phyloP scores from a whole-genome alignment of 2,797 vertebrate genomes.

The Psittacula echo region DNA sequence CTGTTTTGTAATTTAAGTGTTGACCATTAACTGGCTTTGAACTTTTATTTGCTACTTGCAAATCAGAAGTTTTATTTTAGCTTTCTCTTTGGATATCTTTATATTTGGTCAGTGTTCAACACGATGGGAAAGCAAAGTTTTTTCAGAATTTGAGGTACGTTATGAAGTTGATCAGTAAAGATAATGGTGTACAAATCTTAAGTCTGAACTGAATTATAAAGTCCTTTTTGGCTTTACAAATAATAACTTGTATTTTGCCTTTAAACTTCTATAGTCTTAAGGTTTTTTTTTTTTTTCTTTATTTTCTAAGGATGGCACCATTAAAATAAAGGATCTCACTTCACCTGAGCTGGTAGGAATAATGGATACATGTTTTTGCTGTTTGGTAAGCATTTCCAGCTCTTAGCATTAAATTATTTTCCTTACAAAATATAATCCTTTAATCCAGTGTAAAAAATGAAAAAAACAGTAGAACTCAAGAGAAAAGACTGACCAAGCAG shows the following conservation, averaged over 20 bases:
- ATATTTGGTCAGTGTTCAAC: neutral
- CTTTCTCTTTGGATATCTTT: neutral
- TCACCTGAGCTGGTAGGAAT: constrained; percentile 95
- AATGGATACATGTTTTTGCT: constrained; percentile 98
- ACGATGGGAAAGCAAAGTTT: neutral
- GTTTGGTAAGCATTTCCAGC: constrained; percentile 86
- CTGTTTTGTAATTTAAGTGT: neutral
- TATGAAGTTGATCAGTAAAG: neutral
- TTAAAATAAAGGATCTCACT: constrained; percentile 94
- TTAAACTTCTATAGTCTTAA: neutral
- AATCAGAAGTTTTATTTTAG: neutral
- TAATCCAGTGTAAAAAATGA: neutral
- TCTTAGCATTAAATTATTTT: neutral
- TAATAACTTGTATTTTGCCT: neutral
- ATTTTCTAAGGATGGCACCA: constrained; percentile 87
- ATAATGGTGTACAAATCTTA: neutral
- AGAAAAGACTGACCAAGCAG: neutral
- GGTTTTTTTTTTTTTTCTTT: neutral
- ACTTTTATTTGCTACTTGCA: neutral
- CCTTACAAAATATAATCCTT: neutral
- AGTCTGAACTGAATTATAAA: neutral
- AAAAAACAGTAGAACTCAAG: neutral
- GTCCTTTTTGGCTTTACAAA: neutral
- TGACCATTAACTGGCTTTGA: neutral
- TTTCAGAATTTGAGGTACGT: neutral